Evolutionary conservation across 2,888 invertebrate genomes (phyloP), one percentile per base, ranked within the genome.

Genomic region (Agrilus biguttatus): DNA sequence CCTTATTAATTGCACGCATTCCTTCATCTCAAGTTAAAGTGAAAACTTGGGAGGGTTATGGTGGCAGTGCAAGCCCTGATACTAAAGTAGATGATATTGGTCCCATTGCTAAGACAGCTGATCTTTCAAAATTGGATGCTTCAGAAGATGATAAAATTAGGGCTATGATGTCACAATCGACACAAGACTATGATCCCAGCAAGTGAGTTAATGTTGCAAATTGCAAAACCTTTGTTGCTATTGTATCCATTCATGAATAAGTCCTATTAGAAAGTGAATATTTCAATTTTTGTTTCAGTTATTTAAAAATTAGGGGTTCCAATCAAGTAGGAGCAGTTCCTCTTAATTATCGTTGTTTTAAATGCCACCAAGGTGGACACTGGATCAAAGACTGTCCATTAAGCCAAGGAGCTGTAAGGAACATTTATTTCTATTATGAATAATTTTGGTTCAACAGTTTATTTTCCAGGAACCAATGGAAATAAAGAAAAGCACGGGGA

Each of bases 101-200:
- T 13, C 59, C 60, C 53, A 74, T 76, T 53, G 74, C 77, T 37
- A 78, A 81, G 57, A 74, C 82, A 51, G 80, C 88, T 42, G 92
- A 93, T 71, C 70, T 95, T 53, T 81, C 87, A 36, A 83, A 80
- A 66, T 79, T 92, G 69, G 88, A 91, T 70, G 89, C 88, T 49
- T 86, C 90, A 41, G 98, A 98, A 70, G 92, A 92, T 61, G 96
- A 98, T 61, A 96, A 96, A 70, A 93, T 98, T 57, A 83, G 84
- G 64, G 92, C 92, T 48, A 95, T 97, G 90, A 95, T 96, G 79
- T 79, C 86, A 49, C 95, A 96, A 65, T 93, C 96, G 28, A 93
- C 95, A 32, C 83, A 86, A 63, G 95, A 95, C 62, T 98, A 96
- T 72, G 92, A 95, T 68, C 91, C 93, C 49, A 87, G 91, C 69